Percentiles rank a stretch among this genome's conserved stretches.
Conservation (phyloP, 2,888 invertebrate species). For the Lumbricus terrestris region DNA sequence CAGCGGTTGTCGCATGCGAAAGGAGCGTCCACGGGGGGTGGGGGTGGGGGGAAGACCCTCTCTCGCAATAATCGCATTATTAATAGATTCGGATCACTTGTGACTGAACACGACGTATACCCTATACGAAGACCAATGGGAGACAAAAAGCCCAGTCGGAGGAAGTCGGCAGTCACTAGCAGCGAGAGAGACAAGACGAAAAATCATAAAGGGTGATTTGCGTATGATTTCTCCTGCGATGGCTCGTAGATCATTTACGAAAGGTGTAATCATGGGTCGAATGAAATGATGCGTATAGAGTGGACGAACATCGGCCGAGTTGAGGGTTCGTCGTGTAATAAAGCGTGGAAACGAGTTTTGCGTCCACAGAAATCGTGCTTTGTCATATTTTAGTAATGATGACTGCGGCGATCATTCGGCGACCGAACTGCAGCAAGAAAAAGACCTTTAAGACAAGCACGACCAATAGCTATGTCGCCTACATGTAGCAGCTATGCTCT, state of each 20-base stretch:
- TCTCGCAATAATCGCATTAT: background rate
- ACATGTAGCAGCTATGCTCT: no score
- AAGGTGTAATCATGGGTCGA: background rate
- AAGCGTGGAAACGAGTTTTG: background rate
- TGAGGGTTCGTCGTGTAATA: background rate
- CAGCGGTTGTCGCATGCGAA: background rate
- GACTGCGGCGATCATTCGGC: no score
- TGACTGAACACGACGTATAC: background rate
- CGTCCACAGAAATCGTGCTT: background rate
- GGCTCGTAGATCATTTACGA: background rate
- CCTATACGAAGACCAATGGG: background rate
- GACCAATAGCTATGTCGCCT: no score
- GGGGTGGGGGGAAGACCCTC: no score
- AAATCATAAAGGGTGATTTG: background rate
- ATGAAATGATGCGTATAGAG: background rate
- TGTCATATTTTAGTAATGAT: background rate
- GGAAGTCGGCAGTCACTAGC: background rate
- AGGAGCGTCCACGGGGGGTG: background rate
- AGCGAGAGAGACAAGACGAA: background rate
- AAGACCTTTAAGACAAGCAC: no score
- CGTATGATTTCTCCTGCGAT: background rate
- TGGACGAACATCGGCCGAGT: background rate
- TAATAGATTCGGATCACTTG: background rate
- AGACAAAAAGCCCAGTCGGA: background rate
- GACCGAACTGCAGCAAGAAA: no score